Conservation (phyloP, 2,888 invertebrate genomes). For the Platerodrilus igneus region DNA sequence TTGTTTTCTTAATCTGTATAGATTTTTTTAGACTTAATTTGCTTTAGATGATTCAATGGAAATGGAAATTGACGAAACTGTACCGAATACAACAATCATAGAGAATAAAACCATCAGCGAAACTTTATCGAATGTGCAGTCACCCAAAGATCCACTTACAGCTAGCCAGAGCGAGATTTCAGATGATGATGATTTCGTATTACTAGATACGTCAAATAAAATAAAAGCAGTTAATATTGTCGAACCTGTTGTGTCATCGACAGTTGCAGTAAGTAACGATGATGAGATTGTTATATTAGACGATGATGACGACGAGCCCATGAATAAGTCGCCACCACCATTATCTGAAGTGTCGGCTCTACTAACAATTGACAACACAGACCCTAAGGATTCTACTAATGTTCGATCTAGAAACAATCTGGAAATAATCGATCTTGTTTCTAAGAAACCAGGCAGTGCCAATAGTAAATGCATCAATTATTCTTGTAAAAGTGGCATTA, state of each 20-base stretch:
- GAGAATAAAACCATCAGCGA: constrained; percentile 27
- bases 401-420: too few species aligned
- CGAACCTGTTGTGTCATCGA: neutral
- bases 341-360: too few species aligned
- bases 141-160: too few species aligned
- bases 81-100: constrained; percentile 38
- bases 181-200: constrained; percentile 15
- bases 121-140: constrained; percentile 3
- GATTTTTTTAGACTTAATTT: constrained; percentile 32
- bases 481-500: constrained; percentile 48
- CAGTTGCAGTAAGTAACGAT: constrained; percentile 7
- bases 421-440: constrained; percentile 42
- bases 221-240: neutral
- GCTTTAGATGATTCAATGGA: constrained; percentile 21
- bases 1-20: neutral
- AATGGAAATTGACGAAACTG: constrained; percentile 42
- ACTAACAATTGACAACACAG: too few species aligned
- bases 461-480: constrained; percentile 55
- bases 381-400: too few species aligned
- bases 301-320: constrained; percentile 18
- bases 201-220: constrained; percentile 2
- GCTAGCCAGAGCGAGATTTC: neutral
- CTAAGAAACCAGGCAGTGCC: constrained; percentile 28
- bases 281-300: constrained; percentile 16
- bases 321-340: too few species aligned